These are phyloP conservation scores for Torymus aiolomorphi DNA, from an alignment of 2,888 invertebrate genomes.

Conservation along the genomic window DNA sequence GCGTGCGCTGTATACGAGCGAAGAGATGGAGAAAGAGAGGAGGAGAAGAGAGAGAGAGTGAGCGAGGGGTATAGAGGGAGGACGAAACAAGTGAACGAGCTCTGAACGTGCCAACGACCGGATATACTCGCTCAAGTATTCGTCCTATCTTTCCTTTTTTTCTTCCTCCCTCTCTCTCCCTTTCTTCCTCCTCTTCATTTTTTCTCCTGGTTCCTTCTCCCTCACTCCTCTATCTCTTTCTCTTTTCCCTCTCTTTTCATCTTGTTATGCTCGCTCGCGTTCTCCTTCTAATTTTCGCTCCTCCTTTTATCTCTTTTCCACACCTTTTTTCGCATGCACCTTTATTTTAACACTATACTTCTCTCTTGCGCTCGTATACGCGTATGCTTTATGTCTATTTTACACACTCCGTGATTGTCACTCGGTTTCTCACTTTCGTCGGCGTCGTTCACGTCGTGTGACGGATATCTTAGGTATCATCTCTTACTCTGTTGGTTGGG, in stretches of 20 bases:
- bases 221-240: constrained; percentile 2
- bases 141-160: constrained; percentile 49
- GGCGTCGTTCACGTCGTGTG: background rate
- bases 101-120: constrained; percentile 74
- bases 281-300: constrained; percentile 13
- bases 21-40: constrained; percentile 25
- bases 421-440: constrained; percentile 13
- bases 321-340: background rate
- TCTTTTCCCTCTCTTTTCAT: constrained; percentile 48
- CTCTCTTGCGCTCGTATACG: background rate
- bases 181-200: constrained; percentile 3
- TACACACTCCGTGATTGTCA: background rate
- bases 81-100: constrained; percentile 73
- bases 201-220: background rate
- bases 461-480: background rate
- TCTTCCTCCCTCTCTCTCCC: background rate
- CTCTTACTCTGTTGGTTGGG: background rate
- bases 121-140: constrained; percentile 68
- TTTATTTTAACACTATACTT: background rate
- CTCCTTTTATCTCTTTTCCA: constrained; percentile 17
- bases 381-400: no score
- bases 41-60: background rate
- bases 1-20: background rate
- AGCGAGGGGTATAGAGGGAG: constrained; percentile 59
- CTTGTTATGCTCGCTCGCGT: constrained; percentile 51